phyloP scores from a whole-genome alignment of 2,888 invertebrate species.

The Lamproptera curius region DNA sequence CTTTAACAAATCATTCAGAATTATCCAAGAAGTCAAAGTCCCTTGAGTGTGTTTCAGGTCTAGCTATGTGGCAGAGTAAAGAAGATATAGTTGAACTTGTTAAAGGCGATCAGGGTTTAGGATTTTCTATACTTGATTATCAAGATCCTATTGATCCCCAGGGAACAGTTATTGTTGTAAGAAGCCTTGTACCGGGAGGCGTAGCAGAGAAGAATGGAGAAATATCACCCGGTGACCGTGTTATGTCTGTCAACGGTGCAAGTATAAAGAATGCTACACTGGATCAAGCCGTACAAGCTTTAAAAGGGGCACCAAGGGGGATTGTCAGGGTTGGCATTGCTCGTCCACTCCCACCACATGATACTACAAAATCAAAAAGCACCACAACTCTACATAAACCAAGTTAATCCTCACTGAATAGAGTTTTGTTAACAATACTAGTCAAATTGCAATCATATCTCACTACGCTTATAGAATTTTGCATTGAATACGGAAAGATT shows the following conservation, averaged over 20 bases:
- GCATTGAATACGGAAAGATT: background rate
- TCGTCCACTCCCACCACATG: constrained; percentile 82
- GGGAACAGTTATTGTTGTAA: constrained; percentile 97
- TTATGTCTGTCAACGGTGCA: constrained; percentile 94
- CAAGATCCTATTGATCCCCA: constrained; percentile 97
- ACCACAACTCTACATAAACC: constrained; percentile 59
- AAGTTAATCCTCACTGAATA: constrained; percentile 54
- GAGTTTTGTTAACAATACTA: constrained; percentile 48
- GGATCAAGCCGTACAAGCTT: constrained; percentile 96
- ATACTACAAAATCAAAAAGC: constrained; percentile 58
- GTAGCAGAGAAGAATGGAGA: constrained; percentile 97
- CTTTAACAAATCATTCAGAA: constrained; percentile 82
- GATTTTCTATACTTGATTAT: constrained; percentile 98
- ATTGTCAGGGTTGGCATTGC: constrained; percentile 95
- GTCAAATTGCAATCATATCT: constrained; percentile 68
- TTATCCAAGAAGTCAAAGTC: constrained; percentile 91
- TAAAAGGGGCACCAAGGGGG: constrained; percentile 96
- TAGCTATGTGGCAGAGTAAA: constrained; percentile 98
- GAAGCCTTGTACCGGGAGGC: constrained; percentile 98
- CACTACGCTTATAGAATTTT: constrained; percentile 31
- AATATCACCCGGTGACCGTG: constrained; percentile 96
- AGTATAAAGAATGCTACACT: constrained; percentile 94
- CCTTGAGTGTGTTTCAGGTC: constrained; percentile 94
- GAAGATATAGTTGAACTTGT: constrained; percentile 93
- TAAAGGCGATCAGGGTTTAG: constrained; percentile 97